Evolutionary conservation across 2,797 vertebrate species (phyloP).

Genomic region (Molossus alvarezi): DNA sequence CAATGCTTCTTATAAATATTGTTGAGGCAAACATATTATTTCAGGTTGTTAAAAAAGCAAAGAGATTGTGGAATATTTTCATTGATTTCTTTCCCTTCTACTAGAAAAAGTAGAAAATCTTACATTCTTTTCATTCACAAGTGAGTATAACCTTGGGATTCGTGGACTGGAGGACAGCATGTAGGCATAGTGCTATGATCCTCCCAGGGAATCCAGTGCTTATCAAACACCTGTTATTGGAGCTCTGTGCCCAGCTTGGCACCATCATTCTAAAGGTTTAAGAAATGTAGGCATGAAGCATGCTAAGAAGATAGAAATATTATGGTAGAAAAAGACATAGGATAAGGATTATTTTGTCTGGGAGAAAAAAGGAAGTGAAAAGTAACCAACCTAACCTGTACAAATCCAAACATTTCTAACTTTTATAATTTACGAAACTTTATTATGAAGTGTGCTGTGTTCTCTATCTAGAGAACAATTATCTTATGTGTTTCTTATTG

Average conservation of each 20-base stretch:
- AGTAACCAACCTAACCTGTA: neutral
- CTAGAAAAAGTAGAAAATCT: conserved; percentile 51
- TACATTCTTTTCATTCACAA: conserved; percentile 41
- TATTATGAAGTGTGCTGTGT: neutral
- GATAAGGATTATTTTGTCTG: neutral
- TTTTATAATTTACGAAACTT: conserved; percentile 16
- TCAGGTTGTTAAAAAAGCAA: neutral
- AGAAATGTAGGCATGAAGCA: neutral
- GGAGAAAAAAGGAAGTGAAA: conserved; percentile 17
- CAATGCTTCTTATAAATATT: neutral
- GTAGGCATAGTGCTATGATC: neutral
- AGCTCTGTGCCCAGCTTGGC: neutral
- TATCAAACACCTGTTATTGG: conserved; percentile 18
- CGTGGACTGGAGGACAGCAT: neutral
- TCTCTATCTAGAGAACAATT: neutral
- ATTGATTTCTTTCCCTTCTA: conserved; percentile 51
- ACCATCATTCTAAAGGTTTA: conserved; percentile 39
- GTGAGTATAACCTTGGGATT: neutral
- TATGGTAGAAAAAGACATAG: neutral
- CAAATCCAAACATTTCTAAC: neutral
- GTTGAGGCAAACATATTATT: neutral
- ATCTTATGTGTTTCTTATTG: neutral
- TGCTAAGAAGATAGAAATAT: conserved; percentile 43
- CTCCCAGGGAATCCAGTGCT: neutral
- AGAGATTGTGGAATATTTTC: conserved; percentile 9